Evolutionary conservation across 1,140 invertebrate genomes (phyloP).

Genomic region (Nomia melanderi): DNA sequence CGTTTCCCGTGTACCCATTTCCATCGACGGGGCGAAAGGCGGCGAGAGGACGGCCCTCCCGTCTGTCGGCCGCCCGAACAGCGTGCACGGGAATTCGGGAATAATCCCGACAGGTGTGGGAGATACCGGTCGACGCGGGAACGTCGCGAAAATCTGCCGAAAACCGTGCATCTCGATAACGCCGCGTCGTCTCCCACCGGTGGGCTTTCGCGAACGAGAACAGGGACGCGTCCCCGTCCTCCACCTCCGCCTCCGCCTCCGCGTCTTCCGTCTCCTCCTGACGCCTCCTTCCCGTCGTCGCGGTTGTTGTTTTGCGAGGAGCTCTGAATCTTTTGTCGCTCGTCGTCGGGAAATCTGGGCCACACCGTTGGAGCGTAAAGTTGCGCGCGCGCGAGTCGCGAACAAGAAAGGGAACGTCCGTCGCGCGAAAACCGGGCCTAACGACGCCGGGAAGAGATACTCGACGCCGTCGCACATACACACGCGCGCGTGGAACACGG

Average conservation of each 20-base stretch:
- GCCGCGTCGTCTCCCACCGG: no score
- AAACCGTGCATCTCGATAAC: neutral
- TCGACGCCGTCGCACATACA: neutral
- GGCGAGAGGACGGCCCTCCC: no score
- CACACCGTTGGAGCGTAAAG: constrained; percentile 16
- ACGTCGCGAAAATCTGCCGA: constrained; percentile 1
- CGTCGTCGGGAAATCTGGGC: constrained; percentile 34
- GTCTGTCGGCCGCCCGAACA: no score
- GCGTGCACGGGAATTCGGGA: neutral
- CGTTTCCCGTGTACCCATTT: constrained; percentile 11
- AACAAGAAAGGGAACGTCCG: neutral
- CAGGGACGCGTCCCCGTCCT: no score
- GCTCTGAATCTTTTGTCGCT: constrained; percentile 17
- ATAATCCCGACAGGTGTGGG: no score
- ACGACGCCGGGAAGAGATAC: neutral
- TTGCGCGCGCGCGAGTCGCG: neutral
- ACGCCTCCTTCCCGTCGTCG: neutral
- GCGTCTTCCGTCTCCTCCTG: neutral
- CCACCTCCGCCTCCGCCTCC: neutral
- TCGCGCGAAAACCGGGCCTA: neutral
- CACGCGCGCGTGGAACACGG: no score
- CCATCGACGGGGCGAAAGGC: constrained; percentile 6
- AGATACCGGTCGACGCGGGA: no score
- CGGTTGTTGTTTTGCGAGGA: constrained; percentile 3
- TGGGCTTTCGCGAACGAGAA: no score